Conservation (phyloP, 2,888 invertebrate genomes). For the Epinotia brunnichana region DNA sequence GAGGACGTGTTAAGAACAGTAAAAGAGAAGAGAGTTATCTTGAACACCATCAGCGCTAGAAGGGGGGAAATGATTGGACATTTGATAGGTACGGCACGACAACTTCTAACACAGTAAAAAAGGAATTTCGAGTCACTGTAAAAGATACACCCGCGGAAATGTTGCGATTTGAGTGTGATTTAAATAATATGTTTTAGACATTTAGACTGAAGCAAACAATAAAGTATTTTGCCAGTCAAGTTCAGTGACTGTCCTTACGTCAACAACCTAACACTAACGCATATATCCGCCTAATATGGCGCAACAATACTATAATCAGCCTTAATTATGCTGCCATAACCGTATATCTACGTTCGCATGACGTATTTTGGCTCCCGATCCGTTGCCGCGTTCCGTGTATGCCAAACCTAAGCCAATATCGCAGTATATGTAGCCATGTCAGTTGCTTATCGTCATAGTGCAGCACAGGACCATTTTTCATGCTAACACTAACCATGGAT, state of each 20-base stretch:
- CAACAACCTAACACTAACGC: constrained; percentile 23
- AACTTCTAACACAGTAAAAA: too few relatives aligned
- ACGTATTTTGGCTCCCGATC: constrained; percentile 32
- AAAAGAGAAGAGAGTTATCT: too few relatives aligned
- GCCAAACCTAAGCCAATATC: constrained; percentile 26
- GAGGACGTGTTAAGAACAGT: too few relatives aligned
- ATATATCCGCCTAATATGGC: constrained; percentile 30
- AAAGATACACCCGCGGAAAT: too few relatives aligned
- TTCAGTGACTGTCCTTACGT: constrained; percentile 34
- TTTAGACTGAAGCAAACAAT: background rate
- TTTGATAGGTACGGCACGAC: too few relatives aligned
- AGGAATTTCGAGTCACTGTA: too few relatives aligned
- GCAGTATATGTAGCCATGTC: background rate
- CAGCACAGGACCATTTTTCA: too few relatives aligned
- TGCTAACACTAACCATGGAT: too few relatives aligned
- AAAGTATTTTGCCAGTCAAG: constrained; percentile 11
- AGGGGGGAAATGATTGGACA: too few relatives aligned
- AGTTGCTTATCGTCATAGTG: constrained; percentile 6
- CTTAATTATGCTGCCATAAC: constrained; percentile 35
- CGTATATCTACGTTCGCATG: constrained; percentile 21
- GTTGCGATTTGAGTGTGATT: too few relatives aligned
- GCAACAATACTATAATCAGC: constrained; percentile 36
- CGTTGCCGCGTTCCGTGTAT: constrained; percentile 30
- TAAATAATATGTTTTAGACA: background rate
- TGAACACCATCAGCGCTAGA: too few relatives aligned